Conservation (phyloP, 2,113 vertebrate species). For the Misgurnus anguillicaudatus region DNA sequence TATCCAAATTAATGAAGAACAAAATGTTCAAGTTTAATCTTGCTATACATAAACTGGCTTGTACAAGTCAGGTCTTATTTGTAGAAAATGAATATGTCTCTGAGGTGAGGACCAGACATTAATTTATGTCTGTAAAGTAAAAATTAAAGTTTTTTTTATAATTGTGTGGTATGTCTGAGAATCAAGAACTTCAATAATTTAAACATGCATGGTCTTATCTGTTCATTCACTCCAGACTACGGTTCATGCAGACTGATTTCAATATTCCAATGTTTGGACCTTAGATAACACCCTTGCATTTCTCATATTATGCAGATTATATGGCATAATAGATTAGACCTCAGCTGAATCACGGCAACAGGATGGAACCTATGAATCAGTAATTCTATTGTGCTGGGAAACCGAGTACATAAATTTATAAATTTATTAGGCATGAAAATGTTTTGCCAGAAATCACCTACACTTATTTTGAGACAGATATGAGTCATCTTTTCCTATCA, state of each 20-base stretch:
- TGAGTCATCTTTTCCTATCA: no score
- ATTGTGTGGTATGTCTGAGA: constrained; percentile 1
- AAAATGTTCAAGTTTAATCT: background rate
- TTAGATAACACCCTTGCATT: constrained; percentile 7
- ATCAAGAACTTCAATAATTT: constrained; percentile 11
- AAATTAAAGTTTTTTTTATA: background rate
- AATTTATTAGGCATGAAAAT: constrained; percentile 2
- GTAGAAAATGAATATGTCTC: constrained; percentile 4
- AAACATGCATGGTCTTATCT: constrained; percentile 1
- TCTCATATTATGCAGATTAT: constrained; percentile 22
- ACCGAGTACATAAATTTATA: background rate
- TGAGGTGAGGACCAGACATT: constrained; percentile 13
- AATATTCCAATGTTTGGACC: constrained; percentile 13
- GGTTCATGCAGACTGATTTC: background rate
- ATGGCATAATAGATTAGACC: constrained; percentile 15
- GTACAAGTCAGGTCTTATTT: background rate
- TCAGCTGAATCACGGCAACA: background rate
- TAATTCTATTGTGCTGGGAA: background rate
- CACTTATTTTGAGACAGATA: background rate
- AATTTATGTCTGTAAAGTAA: background rate
- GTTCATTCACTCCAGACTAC: background rate
- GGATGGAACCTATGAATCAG: background rate
- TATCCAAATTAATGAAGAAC: background rate
- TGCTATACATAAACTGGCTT: background rate
- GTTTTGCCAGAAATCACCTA: background rate